These are phyloP conservation scores for Etheostoma perlongum DNA, from an alignment of 2,797 vertebrate species.

Conservation along the genomic window DNA sequence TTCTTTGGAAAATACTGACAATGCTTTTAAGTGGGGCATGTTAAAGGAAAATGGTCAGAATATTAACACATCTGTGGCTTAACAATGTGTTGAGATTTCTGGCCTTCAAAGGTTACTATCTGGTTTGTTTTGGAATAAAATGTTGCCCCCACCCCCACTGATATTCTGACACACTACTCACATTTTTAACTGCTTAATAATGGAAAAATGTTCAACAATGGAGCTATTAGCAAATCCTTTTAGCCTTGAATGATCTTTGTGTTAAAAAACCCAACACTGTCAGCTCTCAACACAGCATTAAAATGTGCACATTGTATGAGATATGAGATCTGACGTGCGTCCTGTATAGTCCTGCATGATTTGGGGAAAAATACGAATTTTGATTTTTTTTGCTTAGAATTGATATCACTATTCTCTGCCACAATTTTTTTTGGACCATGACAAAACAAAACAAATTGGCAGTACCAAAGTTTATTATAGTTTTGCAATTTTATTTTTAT, in stretches of 20 bases:
- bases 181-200: constrained; percentile 35
- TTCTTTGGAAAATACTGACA: constrained; percentile 18
- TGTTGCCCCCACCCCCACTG: neutral
- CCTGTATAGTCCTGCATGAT: no score
- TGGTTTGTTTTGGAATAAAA: constrained; percentile 42
- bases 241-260: constrained; percentile 3
- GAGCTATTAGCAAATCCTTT: constrained; percentile 12
- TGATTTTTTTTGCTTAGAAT: no score
- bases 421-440: no score
- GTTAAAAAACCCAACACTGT: neutral
- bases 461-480: no score
- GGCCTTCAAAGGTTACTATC: constrained; percentile 18
- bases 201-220: constrained; percentile 9
- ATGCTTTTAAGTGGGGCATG: constrained; percentile 10
- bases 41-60: constrained; percentile 16
- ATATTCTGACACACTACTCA: constrained; percentile 38
- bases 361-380: no score
- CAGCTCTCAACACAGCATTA: neutral
- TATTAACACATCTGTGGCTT: constrained; percentile 38
- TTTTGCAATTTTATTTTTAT: no score
- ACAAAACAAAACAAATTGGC: no score
- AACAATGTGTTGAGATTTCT: constrained; percentile 18
- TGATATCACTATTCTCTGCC: no score
- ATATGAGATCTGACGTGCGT: neutral
- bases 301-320: neutral